phyloP scores from a whole-genome alignment of 1,140 invertebrate species.

The Nephila pilipes region DNA sequence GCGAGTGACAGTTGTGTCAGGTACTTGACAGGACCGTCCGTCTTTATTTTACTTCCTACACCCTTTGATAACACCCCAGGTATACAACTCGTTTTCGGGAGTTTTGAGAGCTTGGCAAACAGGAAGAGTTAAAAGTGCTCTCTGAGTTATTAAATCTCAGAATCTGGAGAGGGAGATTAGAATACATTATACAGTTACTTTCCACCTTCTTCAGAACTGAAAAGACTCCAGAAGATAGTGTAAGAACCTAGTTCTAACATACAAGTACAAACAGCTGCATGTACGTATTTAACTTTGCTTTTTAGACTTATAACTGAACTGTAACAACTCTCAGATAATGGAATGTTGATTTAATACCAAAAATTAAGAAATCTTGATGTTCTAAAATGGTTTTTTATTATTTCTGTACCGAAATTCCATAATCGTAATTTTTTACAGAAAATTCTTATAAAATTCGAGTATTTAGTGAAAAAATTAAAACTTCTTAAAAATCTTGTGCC shows the following conservation, averaged over 20 bases:
- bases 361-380: too few relatives aligned
- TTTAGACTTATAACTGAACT: not conserved
- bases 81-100: not conserved
- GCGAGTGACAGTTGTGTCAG: conserved; percentile 42
- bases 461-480: too few relatives aligned
- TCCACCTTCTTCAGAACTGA: not conserved
- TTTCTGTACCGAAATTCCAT: too few relatives aligned
- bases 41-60: conserved; percentile 25
- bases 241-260: not conserved
- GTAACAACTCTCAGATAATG: not conserved
- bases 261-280: not conserved
- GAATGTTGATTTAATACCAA: too few relatives aligned
- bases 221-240: not conserved
- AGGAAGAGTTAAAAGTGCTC: not conserved
- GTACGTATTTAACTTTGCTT: not conserved
- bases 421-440: too few relatives aligned
- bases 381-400: too few relatives aligned
- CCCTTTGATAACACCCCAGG: conserved; percentile 6
- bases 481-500: too few relatives aligned
- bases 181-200: not conserved
- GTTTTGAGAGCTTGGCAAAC: conserved; percentile 38
- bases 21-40: not conserved
- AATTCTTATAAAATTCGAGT: too few relatives aligned
- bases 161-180: not conserved
- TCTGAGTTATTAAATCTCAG: not conserved